These are phyloP conservation scores for Chrysolina haemoptera DNA, from an alignment of 2,888 invertebrate genomes.

Conservation along the genomic window DNA sequence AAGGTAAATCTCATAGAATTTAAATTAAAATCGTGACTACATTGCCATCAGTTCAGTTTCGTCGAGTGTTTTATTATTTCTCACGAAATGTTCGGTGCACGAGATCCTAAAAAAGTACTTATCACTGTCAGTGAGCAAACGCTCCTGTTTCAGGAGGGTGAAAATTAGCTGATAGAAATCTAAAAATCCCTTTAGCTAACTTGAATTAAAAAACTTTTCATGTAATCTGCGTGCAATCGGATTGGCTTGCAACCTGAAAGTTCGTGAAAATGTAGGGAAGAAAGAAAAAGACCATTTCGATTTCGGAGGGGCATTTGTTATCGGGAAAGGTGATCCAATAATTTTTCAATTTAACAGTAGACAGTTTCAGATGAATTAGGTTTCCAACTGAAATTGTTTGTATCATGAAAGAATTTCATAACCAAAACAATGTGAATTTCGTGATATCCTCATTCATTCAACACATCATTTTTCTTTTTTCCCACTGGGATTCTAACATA, in stretches of 20 bases:
- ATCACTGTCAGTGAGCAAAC: constrained; percentile 21
- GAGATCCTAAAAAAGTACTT: constrained; percentile 24
- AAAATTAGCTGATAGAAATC: constrained; percentile 57
- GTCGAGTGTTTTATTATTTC: background rate
- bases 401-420: too few relatives aligned
- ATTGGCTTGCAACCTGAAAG: constrained; percentile 10
- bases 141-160: constrained; percentile 33
- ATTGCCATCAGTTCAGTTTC: background rate
- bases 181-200: constrained; percentile 64
- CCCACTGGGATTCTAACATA: too few relatives aligned
- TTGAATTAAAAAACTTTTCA: constrained; percentile 66
- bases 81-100: background rate
- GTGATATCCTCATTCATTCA: too few relatives aligned
- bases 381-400: too few relatives aligned
- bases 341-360: background rate
- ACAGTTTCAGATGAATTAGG: too few relatives aligned
- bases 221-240: constrained; percentile 62
- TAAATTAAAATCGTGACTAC: background rate
- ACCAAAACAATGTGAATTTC: too few relatives aligned
- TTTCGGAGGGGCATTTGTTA: background rate
- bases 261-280: constrained; percentile 2
- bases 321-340: background rate
- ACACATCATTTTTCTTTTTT: too few relatives aligned
- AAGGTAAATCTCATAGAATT: background rate
- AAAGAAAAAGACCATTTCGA: constrained; percentile 1